phyloP scores from a whole-genome alignment of 2,113 vertebrate species.

The Coreoperca whiteheadi region DNA sequence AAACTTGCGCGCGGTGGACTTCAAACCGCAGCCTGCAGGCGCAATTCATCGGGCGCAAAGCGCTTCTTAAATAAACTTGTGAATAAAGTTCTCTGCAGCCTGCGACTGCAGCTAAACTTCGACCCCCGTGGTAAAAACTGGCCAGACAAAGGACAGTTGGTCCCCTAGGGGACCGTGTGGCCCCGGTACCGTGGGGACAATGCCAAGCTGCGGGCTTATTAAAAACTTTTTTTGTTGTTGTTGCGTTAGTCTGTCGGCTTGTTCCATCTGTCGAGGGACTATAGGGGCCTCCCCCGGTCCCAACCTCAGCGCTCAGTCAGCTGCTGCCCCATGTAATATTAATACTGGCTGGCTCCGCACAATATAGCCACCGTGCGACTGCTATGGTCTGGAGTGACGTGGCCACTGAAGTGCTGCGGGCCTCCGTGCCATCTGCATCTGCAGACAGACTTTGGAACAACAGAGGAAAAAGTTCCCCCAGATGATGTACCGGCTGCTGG shows the following conservation, averaged over 20 bases:
- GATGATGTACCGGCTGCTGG: slow-evolving; percentile 71
- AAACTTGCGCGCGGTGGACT: slow-evolving; percentile 8
- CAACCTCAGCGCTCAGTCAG: slow-evolving; percentile 88
- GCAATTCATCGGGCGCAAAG: not conserved
- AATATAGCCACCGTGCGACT: slow-evolving; percentile 86
- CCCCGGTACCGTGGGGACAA: slow-evolving; percentile 83
- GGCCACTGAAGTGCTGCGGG: slow-evolving; percentile 70
- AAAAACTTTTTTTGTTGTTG: slow-evolving; percentile 85
- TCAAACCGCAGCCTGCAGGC: not conserved
- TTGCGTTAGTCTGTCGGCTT: slow-evolving; percentile 86
- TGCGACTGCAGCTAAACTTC: slow-evolving; percentile 47
- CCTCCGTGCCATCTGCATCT: slow-evolving; percentile 88
- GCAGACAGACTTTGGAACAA: slow-evolving; percentile 72
- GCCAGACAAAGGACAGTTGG: slow-evolving; percentile 86
- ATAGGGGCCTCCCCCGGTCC: slow-evolving; percentile 79
- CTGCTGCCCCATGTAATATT: slow-evolving; percentile 97
- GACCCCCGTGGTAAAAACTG: slow-evolving; percentile 63
- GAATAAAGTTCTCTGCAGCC: slow-evolving; percentile 25
- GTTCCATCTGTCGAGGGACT: slow-evolving; percentile 96
- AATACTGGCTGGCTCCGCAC: slow-evolving; percentile 88
- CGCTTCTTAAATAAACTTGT: slow-evolving; percentile 31
- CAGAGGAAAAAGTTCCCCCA: slow-evolving; percentile 81
- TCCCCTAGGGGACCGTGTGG: slow-evolving; percentile 80
- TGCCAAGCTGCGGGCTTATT: slow-evolving; percentile 88
- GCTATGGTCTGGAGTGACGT: slow-evolving; percentile 86